phyloP scores from a whole-genome alignment of 2,888 invertebrate genomes.

The Siphonodentalium dalli region DNA sequence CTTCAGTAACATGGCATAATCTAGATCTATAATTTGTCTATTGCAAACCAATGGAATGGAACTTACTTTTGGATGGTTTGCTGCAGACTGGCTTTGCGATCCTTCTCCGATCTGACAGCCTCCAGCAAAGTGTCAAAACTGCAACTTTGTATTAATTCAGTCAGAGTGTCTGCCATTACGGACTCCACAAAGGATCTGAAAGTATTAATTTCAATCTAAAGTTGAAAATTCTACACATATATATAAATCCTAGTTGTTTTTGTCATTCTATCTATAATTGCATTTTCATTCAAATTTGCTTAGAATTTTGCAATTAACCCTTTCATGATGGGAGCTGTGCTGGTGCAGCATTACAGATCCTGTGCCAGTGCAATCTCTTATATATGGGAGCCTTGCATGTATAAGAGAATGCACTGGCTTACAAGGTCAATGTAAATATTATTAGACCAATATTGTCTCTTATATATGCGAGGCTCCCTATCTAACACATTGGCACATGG shows the following conservation, averaged over 20 bases:
- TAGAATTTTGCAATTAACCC: neutral
- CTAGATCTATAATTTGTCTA: no score
- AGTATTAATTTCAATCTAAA: slow-evolving; percentile 11
- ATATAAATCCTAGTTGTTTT: neutral
- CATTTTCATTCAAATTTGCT: neutral
- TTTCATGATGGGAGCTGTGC: no score
- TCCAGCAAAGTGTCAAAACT: slow-evolving; percentile 50
- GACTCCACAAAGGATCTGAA: slow-evolving; percentile 58
- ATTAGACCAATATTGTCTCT: no score
- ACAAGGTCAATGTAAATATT: no score
- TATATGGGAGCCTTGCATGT: no score
- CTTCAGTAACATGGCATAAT: no score
- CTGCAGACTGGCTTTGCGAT: slow-evolving; percentile 56
- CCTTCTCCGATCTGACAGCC: slow-evolving; percentile 54
- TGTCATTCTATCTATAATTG: neutral
- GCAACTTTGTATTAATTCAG: slow-evolving; percentile 57
- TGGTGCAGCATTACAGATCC: no score
- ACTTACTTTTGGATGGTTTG: slow-evolving; percentile 60
- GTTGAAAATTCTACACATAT: neutral
- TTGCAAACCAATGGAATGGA: no score
- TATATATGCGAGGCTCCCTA: no score
- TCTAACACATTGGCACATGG: no score
- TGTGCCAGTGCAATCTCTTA: no score
- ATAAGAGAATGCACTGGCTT: no score
- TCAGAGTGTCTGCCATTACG: slow-evolving; percentile 54